phyloP scores from a whole-genome alignment of 1,140 invertebrate species.

The Cataglyphis hispanica region DNA sequence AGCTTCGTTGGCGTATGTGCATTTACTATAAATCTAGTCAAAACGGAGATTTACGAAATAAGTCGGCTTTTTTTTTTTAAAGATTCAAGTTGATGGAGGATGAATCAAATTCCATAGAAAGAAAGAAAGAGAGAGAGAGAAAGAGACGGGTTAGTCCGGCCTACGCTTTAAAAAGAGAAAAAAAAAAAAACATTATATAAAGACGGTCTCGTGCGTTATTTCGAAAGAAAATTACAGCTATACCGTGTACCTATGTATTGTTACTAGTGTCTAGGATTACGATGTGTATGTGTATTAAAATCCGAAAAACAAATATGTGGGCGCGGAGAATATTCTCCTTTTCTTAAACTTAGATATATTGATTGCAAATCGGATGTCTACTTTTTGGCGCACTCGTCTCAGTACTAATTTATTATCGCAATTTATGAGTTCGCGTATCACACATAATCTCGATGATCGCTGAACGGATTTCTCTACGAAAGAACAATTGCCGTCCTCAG shows the following conservation, averaged over 20 bases:
- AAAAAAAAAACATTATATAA: conserved; percentile 14
- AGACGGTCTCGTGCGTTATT: conserved; percentile 74
- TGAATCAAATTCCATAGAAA: conserved; percentile 37
- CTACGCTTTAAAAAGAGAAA: conserved; percentile 79
- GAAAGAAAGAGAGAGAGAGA: conserved; percentile 23
- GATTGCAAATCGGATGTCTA: conserved; percentile 40
- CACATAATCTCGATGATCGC: conserved; percentile 54
- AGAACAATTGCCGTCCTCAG: conserved; percentile 82
- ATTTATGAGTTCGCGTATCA: conserved; percentile 15
- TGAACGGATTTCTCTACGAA: conserved; percentile 30
- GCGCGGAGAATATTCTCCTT: background rate
- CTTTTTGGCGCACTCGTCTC: conserved; percentile 33
- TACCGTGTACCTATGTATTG: conserved; percentile 66
- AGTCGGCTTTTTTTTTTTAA: conserved; percentile 28
- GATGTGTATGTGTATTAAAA: conserved; percentile 55
- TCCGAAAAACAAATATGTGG: background rate
- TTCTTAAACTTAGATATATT: conserved; percentile 14
- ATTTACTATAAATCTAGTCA: conserved; percentile 79
- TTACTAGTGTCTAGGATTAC: conserved; percentile 60
- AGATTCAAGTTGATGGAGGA: conserved; percentile 30
- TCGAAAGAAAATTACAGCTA: conserved; percentile 68
- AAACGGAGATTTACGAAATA: conserved; percentile 67
- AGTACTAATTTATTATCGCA: conserved; percentile 43
- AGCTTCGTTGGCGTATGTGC: conserved; percentile 59
- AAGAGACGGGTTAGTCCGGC: conserved; percentile 83